Percentiles rank a stretch among this genome's conserved stretches.
phyloP scores from a whole-genome alignment of 1,140 invertebrate genomes.

The Hylaeus anthracinus region DNA sequence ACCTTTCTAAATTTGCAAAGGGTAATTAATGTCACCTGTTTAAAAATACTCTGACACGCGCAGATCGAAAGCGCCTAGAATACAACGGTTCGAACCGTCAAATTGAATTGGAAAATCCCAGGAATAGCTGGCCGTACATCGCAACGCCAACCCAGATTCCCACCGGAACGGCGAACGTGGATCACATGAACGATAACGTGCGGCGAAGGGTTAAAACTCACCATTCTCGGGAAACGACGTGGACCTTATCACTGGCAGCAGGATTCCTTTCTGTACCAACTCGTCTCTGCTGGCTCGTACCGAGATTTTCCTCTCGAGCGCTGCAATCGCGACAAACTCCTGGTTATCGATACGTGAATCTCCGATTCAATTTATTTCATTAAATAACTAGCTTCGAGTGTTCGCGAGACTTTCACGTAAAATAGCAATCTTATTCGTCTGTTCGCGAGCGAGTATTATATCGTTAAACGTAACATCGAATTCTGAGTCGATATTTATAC shows the following conservation, averaged over 20 bases:
- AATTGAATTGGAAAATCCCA: not conserved
- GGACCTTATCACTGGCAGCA: slow-evolving; percentile 93
- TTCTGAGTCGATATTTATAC: slow-evolving; percentile 75
- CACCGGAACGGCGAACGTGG: not conserved
- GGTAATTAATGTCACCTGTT: not conserved
- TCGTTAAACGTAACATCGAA: not conserved
- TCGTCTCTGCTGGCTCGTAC: slow-evolving; percentile 98
- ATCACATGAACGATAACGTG: not conserved
- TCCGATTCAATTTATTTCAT: too few species aligned
- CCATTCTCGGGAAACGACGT: slow-evolving; percentile 90
- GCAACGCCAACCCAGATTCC: not conserved
- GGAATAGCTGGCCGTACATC: not conserved
- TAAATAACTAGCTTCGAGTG: too few species aligned
- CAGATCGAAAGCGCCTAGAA: not conserved
- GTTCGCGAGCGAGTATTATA: too few species aligned
- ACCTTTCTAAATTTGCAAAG: too few species aligned
- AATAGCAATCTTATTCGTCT: too few species aligned
- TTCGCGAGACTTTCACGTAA: too few species aligned
- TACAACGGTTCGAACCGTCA: not conserved
- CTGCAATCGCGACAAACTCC: slow-evolving; percentile 81
- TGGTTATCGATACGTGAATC: not conserved
- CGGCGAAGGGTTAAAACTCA: slow-evolving; percentile 77
- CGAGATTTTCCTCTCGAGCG: slow-evolving; percentile 98
- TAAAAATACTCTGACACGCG: not conserved
- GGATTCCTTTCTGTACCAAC: slow-evolving; percentile 97